A percentile compares a stretch with the other conserved stretches of the same genome.
These are phyloP conservation scores for Apogon hyalosoma DNA, from an alignment of 2,797 vertebrate genomes.

Conservation along the genomic window DNA sequence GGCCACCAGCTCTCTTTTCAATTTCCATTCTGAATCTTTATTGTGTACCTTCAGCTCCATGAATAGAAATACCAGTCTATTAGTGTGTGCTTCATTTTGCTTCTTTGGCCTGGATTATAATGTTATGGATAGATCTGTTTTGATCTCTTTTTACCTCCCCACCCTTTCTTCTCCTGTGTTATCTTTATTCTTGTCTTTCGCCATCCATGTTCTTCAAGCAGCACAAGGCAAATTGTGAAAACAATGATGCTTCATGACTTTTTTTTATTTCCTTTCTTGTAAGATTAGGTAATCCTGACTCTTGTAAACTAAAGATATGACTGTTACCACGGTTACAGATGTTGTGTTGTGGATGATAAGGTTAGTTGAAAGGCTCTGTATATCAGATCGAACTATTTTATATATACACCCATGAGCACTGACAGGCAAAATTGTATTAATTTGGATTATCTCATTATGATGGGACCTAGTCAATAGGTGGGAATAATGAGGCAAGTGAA, in stretches of 20 bases:
- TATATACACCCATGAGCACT: not conserved
- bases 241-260: no score
- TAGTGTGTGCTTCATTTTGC: not conserved
- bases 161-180: not conserved
- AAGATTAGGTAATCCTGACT: not conserved
- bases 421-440: no score
- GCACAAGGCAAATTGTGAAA: not conserved
- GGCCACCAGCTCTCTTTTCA: conserved; percentile 13
- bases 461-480: no score
- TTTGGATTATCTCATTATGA: no score
- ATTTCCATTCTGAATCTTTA: conserved; percentile 18
- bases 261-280: no score
- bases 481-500: no score
- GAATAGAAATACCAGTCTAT: no score
- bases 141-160: conserved; percentile 7
- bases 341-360: not conserved
- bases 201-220: not conserved
- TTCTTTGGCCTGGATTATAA: not conserved
- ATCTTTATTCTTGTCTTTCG: not conserved
- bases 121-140: not conserved
- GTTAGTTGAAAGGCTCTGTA: not conserved
- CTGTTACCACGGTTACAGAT: not conserved
- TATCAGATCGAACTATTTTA: not conserved
- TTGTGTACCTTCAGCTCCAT: not conserved
- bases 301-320: not conserved